phyloP scores from a whole-genome alignment of 2,113 vertebrate species.

The Osmerus mordax region DNA sequence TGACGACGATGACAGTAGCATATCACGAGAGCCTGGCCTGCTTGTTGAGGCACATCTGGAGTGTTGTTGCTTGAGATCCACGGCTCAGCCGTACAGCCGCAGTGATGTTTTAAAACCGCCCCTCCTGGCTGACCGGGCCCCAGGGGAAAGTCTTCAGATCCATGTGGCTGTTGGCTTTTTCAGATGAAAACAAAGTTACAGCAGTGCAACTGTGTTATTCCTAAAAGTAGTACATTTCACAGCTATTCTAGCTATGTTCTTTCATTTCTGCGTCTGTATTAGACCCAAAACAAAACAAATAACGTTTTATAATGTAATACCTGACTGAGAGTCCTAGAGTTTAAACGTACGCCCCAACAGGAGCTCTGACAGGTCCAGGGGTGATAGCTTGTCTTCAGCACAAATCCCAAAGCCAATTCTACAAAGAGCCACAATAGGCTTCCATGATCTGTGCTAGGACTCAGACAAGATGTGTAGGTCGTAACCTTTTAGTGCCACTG shows the following conservation, averaged over 20 bases:
- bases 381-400: too few species aligned
- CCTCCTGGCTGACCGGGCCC: conserved; percentile 9
- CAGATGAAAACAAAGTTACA: neutral
- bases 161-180: neutral
- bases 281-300: too few species aligned
- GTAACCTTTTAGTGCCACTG: neutral
- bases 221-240: too few species aligned
- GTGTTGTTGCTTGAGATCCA: conserved; percentile 15
- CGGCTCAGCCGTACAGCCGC: conserved; percentile 8
- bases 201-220: too few species aligned
- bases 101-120: conserved; percentile 11
- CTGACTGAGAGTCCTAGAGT: too few species aligned
- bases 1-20: conserved; percentile 6
- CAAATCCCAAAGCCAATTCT: neutral
- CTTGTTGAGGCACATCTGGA: conserved; percentile 21
- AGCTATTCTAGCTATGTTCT: too few species aligned
- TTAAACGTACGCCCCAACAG: too few species aligned
- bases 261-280: too few species aligned
- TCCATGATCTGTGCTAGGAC: neutral
- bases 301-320: too few species aligned
- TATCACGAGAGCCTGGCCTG: neutral
- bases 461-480: neutral
- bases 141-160: neutral
- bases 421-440: neutral
- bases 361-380: too few species aligned